Percentiles rank a stretch among this genome's conserved stretches.
Evolutionary conservation across 2,113 vertebrate genomes (phyloP).

Genomic region (Ascaphus truei): DNA sequence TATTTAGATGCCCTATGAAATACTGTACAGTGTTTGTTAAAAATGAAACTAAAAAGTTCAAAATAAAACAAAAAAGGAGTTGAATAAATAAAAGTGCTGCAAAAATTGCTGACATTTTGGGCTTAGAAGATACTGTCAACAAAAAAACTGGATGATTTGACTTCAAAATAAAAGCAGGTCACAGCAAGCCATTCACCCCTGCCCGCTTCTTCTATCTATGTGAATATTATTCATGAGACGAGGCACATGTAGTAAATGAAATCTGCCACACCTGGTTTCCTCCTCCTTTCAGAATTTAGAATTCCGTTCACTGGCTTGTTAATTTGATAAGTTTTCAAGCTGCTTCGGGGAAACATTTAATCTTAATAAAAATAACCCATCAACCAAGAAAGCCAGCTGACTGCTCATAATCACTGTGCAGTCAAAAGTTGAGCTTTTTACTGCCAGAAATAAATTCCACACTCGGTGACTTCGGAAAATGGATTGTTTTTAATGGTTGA

Average conservation of each 20-base stretch:
- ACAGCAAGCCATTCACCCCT: neutral
- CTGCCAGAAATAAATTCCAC: constrained; percentile 45
- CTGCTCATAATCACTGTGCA: constrained; percentile 37
- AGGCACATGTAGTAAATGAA: neutral
- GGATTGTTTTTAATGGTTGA: constrained; percentile 45
- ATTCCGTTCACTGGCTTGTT: constrained; percentile 8
- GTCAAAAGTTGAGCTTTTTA: constrained; percentile 42
- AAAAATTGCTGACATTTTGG: too few species aligned
- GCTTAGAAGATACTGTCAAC: neutral
- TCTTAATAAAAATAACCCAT: constrained; percentile 54
- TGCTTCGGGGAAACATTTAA: constrained; percentile 45
- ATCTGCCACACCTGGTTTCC: constrained; percentile 18
- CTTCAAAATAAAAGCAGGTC: neutral
- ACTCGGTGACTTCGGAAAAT: constrained; percentile 44
- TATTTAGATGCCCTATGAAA: too few species aligned
- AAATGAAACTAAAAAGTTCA: too few species aligned
- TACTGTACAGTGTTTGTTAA: too few species aligned
- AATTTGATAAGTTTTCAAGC: constrained; percentile 39
- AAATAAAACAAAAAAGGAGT: too few species aligned
- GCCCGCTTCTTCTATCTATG: neutral
- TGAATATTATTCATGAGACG: constrained; percentile 14
- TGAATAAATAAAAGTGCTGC: too few species aligned
- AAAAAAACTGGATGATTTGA: neutral
- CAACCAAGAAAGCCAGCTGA: constrained; percentile 46
- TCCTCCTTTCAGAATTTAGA: neutral